Conservation (phyloP, 2,113 vertebrate species). For the Halichoeres trimaculatus region DNA sequence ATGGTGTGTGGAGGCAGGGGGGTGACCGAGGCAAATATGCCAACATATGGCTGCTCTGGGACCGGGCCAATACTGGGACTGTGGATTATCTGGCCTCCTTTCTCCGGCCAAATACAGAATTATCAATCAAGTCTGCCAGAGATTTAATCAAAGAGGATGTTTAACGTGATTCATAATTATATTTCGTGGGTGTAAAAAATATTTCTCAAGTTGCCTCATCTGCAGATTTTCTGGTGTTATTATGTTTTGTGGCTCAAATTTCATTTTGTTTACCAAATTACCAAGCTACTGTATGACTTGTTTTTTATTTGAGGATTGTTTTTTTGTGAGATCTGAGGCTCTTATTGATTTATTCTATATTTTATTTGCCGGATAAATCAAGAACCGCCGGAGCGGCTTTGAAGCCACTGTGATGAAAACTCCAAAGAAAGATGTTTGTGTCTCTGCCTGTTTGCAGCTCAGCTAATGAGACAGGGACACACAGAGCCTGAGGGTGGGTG, state of each 20-base stretch:
- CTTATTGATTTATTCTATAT: not conserved
- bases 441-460: not conserved
- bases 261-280: not conserved
- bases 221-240: too few relatives aligned
- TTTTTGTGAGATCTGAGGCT: not conserved
- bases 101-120: constrained; percentile 1
- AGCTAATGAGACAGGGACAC: constrained; percentile 34
- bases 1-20: constrained; percentile 18
- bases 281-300: not conserved
- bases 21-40: constrained; percentile 36
- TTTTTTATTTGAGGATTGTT: not conserved
- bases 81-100: constrained; percentile 31
- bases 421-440: constrained; percentile 23
- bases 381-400: not conserved
- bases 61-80: constrained; percentile 23
- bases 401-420: constrained; percentile 12
- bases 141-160: not conserved
- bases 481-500: constrained; percentile 7
- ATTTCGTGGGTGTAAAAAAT: too few relatives aligned
- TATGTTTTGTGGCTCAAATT: too few relatives aligned
- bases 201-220: too few relatives aligned
- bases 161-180: too few relatives aligned
- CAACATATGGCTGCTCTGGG: constrained; percentile 59
- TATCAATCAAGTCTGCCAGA: not conserved
- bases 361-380: constrained; percentile 15